Evolutionary conservation across 2,888 invertebrate genomes (phyloP), one percentile per base, ranked within the genome.

Genomic region (Leucoptera coffeella): DNA sequence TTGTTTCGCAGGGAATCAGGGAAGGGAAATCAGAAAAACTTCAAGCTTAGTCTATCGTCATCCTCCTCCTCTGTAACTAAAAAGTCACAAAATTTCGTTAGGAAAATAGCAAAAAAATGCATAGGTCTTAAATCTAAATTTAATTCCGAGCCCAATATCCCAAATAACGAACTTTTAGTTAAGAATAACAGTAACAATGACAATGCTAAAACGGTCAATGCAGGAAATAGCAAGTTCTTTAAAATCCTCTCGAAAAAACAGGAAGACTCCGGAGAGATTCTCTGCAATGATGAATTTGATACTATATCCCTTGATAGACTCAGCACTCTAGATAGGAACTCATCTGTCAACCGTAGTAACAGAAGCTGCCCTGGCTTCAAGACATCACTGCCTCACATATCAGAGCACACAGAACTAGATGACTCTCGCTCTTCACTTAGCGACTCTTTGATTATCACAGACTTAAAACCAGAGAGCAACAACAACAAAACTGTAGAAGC

Each of bases 71-170:
- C 53, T 40, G 38, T 67, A 57, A 65, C 9, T 10, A 21, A 40
- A 42, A 53, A 59, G 42, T 48, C 58, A 40, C 61, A 60, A 44
- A 67, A 61, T 56, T 67, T 69, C 47, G 69, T 67, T 31, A 60
- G 64, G 59, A 64, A 62, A 59, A 59, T 72, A 56, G 69, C 72
- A 53, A 64, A 69, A 17, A 71, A 67, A 49, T n/a, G n/a, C n/a
- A 67, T 69, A 49, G 65, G 72, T 48, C 47, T 69, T 13, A 71
- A 61, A 50, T 51, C 65, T 31, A 67, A 62, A 38, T 69, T 71
- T 38, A 64, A 57, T 42, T 71, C 71, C 32, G 65, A 65, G 48
- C 65, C 67, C 59, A 67, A 69, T 41, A 64, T 69, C 42, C 57
- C 60, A 50, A 64, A 64, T 37, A 54, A 38, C 34, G 34, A 45